Evolutionary conservation across 2,797 vertebrate genomes (phyloP).

Genomic region (Sebastes cheni): DNA sequence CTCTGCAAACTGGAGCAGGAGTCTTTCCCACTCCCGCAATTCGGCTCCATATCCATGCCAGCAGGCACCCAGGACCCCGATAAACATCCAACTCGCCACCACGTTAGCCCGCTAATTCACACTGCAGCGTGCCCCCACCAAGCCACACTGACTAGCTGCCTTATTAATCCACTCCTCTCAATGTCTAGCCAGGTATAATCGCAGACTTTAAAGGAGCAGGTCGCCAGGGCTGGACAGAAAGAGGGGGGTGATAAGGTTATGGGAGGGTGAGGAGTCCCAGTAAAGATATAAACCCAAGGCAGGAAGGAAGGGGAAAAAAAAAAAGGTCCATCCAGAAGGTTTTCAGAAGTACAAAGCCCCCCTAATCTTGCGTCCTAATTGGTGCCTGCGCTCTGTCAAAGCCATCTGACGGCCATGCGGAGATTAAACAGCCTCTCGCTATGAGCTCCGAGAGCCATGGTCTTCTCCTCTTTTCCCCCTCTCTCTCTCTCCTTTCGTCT

Average conservation of each 20-base stretch:
- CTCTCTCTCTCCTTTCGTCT: conserved; percentile 11
- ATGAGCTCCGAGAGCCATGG: conserved; percentile 14
- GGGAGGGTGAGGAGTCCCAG: conserved; percentile 49
- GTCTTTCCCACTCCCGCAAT: conserved; percentile 16
- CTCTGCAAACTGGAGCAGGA: conserved; percentile 29
- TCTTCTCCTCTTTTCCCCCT: conserved; percentile 34
- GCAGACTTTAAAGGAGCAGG: conserved; percentile 42
- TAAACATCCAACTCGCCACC: conserved; percentile 27
- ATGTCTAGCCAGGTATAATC: conserved; percentile 78
- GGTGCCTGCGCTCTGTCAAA: conserved; percentile 72
- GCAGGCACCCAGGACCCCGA: conserved; percentile 5
- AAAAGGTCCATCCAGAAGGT: conserved; percentile 56
- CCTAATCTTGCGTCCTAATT: conserved; percentile 77
- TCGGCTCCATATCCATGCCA: conserved; percentile 42
- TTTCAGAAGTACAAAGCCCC: conserved; percentile 70
- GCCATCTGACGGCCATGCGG: conserved; percentile 69
- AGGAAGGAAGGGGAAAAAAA: conserved; percentile 50
- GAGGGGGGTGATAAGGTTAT: conserved; percentile 24
- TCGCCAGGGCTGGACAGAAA: conserved; percentile 2
- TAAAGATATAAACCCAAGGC: conserved; percentile 48
- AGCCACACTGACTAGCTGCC: conserved; percentile 32
- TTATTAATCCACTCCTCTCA: conserved; percentile 71
- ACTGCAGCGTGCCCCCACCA: not conserved
- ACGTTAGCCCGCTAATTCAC: not conserved
- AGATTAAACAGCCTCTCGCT: conserved; percentile 66